Evolutionary conservation across 2,797 vertebrate genomes (phyloP), one percentile per base, ranked within the genome.

Genomic region (Potorous gilbertii): DNA sequence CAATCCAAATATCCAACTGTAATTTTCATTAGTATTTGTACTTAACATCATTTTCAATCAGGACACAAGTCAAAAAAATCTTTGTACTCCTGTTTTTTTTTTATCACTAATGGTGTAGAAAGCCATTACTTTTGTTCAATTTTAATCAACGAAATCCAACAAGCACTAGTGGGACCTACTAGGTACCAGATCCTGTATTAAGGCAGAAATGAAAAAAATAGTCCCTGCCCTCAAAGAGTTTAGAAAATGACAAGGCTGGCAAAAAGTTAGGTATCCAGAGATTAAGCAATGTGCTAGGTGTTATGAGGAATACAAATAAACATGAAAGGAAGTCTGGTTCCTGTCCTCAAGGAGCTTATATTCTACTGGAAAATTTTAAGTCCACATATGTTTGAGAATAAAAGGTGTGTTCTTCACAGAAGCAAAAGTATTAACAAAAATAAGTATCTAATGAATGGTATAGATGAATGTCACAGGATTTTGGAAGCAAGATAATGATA

Each of bases 371-470:
- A 56, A 97, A 66, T 18, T 66, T 2, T 18, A 74, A 74, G 34
- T 18, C n/a, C 5, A 21, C n/a, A 18, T 21, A 18, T 5, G 34
- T 74, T 74, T 74, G 62, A 74, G 34, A 74, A 74, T 74, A n/a
- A n/a, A 66, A 66, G 62, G 34, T 66, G 0, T 66, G 34, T 66
- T 66, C 31, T 66, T 62, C 62, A 66, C 34, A 66, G 62, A 66
- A n/a, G 62, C 62, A 74, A 74, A 74, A 16, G 6, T 40, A 74
- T 14, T 18, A 34, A 40, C 34, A 57, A 52, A 62, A 95, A 94
- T 18, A 10, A 94, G 52, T 18, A 0, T 3, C 93, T 81, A 97
- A 81, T n/a, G 50, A 92, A 92, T 91, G 56, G 56, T 40, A 96
- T 34, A 94, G 5, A 87, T 11, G 9, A 24, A 87, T 52, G 28